Conservation (phyloP, 2,113 vertebrate genomes). For the Stercorarius parasiticus region DNA sequence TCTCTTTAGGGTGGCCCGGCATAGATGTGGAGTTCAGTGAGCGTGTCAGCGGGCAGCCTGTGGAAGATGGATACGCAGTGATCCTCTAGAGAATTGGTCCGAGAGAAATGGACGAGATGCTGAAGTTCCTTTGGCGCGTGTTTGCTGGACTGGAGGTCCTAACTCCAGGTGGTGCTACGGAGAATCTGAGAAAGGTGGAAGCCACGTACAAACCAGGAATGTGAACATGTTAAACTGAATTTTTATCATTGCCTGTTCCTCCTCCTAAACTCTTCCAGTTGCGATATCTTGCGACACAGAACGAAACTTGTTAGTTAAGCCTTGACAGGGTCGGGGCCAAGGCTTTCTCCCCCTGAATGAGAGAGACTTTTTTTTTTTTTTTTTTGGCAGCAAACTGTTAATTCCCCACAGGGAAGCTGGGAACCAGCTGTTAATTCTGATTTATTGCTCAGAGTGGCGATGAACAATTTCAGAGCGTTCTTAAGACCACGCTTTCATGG, state of each 20-base stretch:
- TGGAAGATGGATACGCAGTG: rapidly evolving
- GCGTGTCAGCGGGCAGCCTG: background rate
- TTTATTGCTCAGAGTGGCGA: rapidly evolving
- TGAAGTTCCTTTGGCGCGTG: background rate
- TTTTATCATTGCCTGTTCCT: background rate
- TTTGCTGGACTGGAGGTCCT: background rate
- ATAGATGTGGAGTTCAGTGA: background rate
- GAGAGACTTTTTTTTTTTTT: background rate
- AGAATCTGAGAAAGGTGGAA: background rate
- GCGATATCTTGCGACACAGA: background rate
- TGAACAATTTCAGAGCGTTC: background rate
- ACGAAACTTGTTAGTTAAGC: background rate
- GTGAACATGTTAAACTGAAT: background rate
- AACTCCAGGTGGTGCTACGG: background rate
- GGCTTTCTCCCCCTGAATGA: background rate
- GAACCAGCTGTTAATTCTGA: background rate
- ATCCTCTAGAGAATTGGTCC: background rate
- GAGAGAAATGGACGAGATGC: background rate
- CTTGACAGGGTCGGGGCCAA: background rate
- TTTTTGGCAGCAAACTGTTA: background rate
- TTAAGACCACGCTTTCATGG: background rate
- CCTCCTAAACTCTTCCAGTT: background rate
- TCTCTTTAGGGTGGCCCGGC: background rate
- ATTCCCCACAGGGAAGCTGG: background rate
- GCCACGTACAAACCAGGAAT: background rate